Evolutionary conservation across 2,797 vertebrate species (phyloP).

Genomic region (Psittacula echo): DNA sequence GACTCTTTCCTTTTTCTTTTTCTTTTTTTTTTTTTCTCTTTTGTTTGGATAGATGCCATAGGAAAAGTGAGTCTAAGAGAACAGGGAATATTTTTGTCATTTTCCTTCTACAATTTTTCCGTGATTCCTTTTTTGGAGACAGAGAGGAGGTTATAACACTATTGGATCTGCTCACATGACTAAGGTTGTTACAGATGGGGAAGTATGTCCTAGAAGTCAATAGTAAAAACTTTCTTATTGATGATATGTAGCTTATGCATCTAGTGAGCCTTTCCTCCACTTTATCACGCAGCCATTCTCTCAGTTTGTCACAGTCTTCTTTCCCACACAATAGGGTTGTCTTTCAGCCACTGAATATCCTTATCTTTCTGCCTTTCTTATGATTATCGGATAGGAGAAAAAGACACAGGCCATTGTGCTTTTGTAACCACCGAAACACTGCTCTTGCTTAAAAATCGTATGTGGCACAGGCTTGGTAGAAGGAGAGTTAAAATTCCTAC

Average conservation of each 20-base stretch:
- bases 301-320: background rate
- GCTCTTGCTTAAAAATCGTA: background rate
- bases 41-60: background rate
- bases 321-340: background rate
- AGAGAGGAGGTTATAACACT: background rate
- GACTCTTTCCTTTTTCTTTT: background rate
- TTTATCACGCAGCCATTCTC: background rate
- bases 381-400: background rate
- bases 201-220: background rate
- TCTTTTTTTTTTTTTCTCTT: background rate
- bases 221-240: background rate
- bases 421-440: background rate
- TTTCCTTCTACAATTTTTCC: background rate
- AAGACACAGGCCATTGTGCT: rapidly evolving
- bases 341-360: background rate
- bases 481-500: background rate
- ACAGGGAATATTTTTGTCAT: background rate
- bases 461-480: background rate
- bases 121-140: background rate
- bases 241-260: background rate
- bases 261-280: background rate
- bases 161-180: background rate
- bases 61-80: background rate
- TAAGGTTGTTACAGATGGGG: background rate
- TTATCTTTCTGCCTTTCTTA: background rate